phyloP scores from a whole-genome alignment of 2,888 invertebrate genomes.

The Cheilosia soror region DNA sequence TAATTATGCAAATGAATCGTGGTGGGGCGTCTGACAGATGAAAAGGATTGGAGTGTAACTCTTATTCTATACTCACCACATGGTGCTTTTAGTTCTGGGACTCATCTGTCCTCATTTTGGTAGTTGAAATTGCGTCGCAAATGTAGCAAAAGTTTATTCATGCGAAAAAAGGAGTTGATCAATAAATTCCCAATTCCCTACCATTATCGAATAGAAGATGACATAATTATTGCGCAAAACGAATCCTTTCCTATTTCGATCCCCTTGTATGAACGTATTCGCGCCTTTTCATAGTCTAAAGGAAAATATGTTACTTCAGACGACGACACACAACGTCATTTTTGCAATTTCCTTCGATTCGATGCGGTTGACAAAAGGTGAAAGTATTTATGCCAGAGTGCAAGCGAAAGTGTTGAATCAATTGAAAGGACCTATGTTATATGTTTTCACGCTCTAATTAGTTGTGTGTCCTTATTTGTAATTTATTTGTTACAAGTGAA shows the following conservation, averaged over 20 bases:
- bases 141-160: conserved; percentile 38
- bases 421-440: conserved; percentile 7
- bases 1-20: conserved; percentile 59
- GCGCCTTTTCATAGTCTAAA: conserved; percentile 28
- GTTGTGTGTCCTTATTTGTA: conserved; percentile 63
- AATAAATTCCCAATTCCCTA: conserved; percentile 6
- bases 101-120: not conserved
- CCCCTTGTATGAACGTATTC: not conserved
- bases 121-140: conserved; percentile 9
- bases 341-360: conserved; percentile 66
- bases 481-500: conserved; percentile 74
- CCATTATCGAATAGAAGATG: conserved; percentile 45
- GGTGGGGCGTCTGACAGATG: conserved; percentile 39
- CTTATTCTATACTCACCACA: not conserved
- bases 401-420: conserved; percentile 53
- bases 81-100: not conserved
- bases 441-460: conserved; percentile 68
- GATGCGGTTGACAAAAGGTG: conserved; percentile 70
- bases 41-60: conserved; percentile 13
- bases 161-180: conserved; percentile 52
- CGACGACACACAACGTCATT: conserved; percentile 67
- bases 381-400: conserved; percentile 65
- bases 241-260: conserved; percentile 46
- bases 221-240: conserved; percentile 68
- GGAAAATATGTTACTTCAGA: conserved; percentile 4